Conservation (phyloP, 1,140 invertebrate genomes). For the Alviniconcha marisindica region DNA sequence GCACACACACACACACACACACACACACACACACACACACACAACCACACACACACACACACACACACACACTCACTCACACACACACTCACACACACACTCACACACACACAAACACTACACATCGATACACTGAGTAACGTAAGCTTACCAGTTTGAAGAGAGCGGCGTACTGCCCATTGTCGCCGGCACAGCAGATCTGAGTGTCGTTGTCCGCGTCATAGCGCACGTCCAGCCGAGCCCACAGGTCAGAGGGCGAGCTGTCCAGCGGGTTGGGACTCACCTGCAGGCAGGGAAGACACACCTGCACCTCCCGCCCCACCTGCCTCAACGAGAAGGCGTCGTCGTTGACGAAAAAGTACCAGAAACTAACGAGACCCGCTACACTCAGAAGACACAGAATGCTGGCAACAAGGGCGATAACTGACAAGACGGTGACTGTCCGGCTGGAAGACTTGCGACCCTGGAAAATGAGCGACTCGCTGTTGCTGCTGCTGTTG, state of each 20-base stretch:
- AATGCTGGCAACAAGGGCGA: background rate
- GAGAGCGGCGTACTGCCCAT: background rate
- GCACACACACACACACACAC: too few relatives aligned
- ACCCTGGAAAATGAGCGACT: too few relatives aligned
- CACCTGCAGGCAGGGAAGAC: slow-evolving; percentile 2
- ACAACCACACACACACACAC: too few relatives aligned
- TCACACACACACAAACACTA: too few relatives aligned
- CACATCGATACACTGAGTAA: background rate
- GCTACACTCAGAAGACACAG: background rate
- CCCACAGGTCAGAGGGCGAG: background rate
- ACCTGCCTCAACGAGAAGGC: background rate
- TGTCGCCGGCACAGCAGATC: background rate
- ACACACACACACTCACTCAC: too few relatives aligned
- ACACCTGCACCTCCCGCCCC: background rate
- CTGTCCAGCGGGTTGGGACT: slow-evolving; percentile 1
- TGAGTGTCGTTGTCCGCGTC: background rate
- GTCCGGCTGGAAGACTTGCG: too few relatives aligned
- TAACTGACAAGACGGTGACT: too few relatives aligned
- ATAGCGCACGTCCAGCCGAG: background rate
- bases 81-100: too few relatives aligned
- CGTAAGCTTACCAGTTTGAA: background rate
- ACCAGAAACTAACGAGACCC: background rate
- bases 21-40: too few relatives aligned
- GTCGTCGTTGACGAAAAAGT: background rate
- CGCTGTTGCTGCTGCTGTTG: background rate